Evolutionary conservation across 2,113 vertebrate species (phyloP).

Genomic region (Andinoacara biseriatus): DNA sequence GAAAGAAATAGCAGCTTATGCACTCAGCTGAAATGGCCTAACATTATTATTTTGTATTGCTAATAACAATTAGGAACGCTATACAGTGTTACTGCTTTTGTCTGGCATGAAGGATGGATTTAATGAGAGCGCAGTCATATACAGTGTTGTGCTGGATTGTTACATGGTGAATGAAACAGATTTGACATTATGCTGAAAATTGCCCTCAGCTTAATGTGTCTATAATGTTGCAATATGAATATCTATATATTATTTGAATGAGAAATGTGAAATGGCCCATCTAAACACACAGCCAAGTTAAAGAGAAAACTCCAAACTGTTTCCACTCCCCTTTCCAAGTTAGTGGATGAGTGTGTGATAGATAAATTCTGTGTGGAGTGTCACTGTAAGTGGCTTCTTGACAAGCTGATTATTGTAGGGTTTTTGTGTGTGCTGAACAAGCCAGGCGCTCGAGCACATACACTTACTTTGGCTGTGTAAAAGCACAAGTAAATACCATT

Average conservation of each 20-base stretch:
- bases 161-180: background rate
- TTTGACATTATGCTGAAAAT: background rate
- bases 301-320: background rate
- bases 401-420: background rate
- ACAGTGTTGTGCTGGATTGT: background rate
- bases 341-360: background rate
- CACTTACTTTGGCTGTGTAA: background rate
- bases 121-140: background rate
- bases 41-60: background rate
- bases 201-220: background rate
- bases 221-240: background rate
- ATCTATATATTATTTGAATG: background rate
- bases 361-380: slow-evolving; percentile 3
- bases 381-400: slow-evolving; percentile 3
- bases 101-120: background rate
- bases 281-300: background rate
- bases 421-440: background rate
- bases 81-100: background rate
- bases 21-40: background rate
- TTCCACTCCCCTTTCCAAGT: background rate
- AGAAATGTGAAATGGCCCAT: background rate
- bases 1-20: background rate
- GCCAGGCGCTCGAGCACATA: slow-evolving; percentile 8
- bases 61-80: background rate
- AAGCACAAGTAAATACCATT: background rate